Percentiles rank a stretch among this genome's conserved stretches.
These are phyloP conservation scores for Sphaeramia orbicularis DNA, from an alignment of 2,797 vertebrate species.

Conservation along the genomic window DNA sequence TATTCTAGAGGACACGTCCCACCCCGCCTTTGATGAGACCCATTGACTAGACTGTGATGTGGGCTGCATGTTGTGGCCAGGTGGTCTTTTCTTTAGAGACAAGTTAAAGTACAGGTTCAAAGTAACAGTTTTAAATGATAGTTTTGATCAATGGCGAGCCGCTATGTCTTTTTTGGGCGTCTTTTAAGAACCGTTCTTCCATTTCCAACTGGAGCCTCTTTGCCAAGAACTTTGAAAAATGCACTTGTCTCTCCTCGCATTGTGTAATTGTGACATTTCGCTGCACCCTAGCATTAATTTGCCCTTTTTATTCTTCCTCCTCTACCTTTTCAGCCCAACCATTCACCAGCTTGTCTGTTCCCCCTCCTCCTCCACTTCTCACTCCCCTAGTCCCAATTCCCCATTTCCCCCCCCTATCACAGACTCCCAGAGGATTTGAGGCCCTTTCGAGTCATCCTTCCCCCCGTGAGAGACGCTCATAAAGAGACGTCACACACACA, in stretches of 20 bases:
- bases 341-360: constrained; percentile 28
- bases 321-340: constrained; percentile 27
- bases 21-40: constrained; percentile 17
- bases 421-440: constrained; percentile 62
- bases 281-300: constrained; percentile 36
- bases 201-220: constrained; percentile 19
- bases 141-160: constrained; percentile 30
- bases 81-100: constrained; percentile 29
- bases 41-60: constrained; percentile 3
- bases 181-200: constrained; percentile 32
- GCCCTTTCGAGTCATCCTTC: constrained; percentile 37
- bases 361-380: constrained; percentile 24
- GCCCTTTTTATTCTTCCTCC: constrained; percentile 37
- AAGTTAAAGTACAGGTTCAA: constrained; percentile 38
- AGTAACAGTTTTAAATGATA: constrained; percentile 45
- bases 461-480: constrained; percentile 27
- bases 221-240: constrained; percentile 47
- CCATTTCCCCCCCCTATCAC: constrained; percentile 64
- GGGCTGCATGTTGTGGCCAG: constrained; percentile 8
- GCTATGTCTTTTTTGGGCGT: constrained; percentile 8
- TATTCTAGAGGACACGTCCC: constrained; percentile 9
- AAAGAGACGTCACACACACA: constrained; percentile 3
- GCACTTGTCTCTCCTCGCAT: constrained; percentile 24
- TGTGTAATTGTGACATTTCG: constrained; percentile 31
- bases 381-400: constrained; percentile 61